These are phyloP conservation scores for Stenolophus ochropezus DNA, from an alignment of 2,888 invertebrate species.

Conservation along the genomic window DNA sequence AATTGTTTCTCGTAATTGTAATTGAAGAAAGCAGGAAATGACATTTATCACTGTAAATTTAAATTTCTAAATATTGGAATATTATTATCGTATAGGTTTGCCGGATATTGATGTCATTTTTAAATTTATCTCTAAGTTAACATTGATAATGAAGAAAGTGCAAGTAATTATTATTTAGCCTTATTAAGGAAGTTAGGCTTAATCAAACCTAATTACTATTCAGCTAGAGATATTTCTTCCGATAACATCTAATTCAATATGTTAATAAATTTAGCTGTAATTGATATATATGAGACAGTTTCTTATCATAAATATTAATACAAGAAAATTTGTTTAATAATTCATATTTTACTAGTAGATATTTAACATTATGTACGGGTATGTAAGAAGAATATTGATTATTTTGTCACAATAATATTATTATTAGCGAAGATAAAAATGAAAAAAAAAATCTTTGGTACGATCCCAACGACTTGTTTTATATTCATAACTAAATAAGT, in stretches of 20 bases:
- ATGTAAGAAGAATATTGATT: no score
- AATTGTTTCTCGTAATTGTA: constrained; percentile 11
- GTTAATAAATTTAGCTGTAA: background rate
- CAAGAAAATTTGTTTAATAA: background rate
- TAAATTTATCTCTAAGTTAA: background rate
- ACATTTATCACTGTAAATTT: background rate
- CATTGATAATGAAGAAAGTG: constrained; percentile 9
- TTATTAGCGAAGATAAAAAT: no score
- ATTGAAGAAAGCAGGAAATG: constrained; percentile 15
- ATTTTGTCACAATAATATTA: no score
- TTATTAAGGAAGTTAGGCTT: background rate
- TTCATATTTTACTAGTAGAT: background rate
- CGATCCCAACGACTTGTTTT: no score
- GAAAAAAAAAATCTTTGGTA: no score
- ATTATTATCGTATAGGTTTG: background rate
- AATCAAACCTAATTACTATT: background rate
- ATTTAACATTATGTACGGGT: background rate
- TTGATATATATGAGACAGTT: background rate
- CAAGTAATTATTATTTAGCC: background rate
- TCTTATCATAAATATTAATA: background rate
- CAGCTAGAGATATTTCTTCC: background rate
- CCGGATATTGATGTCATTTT: background rate
- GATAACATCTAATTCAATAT: background rate
- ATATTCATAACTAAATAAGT: no score
- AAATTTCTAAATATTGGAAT: background rate